Evolutionary conservation across 2,113 vertebrate genomes (phyloP).

Genomic region (Prunella himalayana): DNA sequence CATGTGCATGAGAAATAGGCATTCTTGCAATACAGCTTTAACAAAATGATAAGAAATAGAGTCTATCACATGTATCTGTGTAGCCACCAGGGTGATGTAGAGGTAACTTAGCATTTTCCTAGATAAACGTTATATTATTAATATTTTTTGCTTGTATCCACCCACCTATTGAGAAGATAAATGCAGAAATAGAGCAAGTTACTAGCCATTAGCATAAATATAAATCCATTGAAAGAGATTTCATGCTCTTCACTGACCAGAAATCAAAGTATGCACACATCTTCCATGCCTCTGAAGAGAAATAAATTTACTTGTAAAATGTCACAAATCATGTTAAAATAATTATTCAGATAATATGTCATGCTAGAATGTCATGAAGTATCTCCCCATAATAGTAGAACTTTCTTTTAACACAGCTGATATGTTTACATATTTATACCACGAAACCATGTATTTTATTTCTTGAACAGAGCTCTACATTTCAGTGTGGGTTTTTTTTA

Average conservation of each 20-base stretch:
- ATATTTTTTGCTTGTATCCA: background rate
- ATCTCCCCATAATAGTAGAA: background rate
- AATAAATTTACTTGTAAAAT: background rate
- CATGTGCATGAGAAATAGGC: background rate
- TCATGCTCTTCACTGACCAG: background rate
- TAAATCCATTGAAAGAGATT: background rate
- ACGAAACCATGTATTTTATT: background rate
- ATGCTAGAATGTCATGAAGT: background rate
- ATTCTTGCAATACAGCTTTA: background rate
- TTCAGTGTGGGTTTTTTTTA: background rate
- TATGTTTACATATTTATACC: background rate
- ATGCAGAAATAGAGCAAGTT: background rate
- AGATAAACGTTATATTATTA: background rate
- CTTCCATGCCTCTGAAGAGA: background rate
- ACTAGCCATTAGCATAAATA: constrained; percentile 35
- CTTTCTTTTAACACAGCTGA: accelerated
- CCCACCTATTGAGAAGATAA: background rate
- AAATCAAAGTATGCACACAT: background rate
- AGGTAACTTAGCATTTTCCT: background rate
- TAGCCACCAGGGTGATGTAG: background rate
- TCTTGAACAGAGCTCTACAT: background rate
- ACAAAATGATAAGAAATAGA: background rate
- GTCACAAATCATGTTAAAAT: background rate
- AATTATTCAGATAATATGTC: background rate
- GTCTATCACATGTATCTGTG: background rate